A percentile compares a stretch with the other conserved stretches of the same genome.
phyloP scores from a whole-genome alignment of 2,113 vertebrate genomes.

The Sturnus vulgaris region DNA sequence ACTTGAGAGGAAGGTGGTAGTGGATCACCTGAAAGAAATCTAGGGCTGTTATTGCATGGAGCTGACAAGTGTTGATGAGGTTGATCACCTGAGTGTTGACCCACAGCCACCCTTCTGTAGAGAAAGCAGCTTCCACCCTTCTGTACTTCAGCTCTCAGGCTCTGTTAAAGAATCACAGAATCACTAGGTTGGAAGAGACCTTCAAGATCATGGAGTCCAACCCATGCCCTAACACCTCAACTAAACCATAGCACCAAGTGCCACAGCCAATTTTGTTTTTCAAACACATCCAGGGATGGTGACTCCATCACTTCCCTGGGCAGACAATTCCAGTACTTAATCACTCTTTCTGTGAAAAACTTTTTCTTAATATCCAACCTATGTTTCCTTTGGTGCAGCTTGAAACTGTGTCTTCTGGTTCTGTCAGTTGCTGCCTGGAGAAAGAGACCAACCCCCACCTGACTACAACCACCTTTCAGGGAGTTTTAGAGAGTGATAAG shows the following conservation, averaged over 20 bases:
- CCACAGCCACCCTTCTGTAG: fast-evolving
- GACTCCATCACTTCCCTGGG: not conserved
- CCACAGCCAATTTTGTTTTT: no score
- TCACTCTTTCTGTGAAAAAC: not conserved
- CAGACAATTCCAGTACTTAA: not conserved
- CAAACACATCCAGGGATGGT: not conserved
- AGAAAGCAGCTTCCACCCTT: not conserved
- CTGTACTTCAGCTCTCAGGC: not conserved
- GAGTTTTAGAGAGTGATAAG: not conserved
- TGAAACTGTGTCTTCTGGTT: not conserved
- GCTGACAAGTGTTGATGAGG: fast-evolving
- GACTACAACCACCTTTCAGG: not conserved
- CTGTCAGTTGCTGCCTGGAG: not conserved
- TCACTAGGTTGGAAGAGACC: not conserved
- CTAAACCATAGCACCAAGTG: not conserved
- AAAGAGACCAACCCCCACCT: not conserved
- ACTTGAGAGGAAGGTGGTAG: not conserved
- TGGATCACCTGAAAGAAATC: not conserved
- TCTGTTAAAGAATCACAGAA: not conserved
- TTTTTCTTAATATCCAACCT: not conserved
- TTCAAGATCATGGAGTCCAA: not conserved
- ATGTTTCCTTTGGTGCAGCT: not conserved
- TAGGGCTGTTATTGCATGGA: not conserved
- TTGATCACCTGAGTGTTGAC: not conserved
- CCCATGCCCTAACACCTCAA: not conserved